Evolutionary conservation across 2,888 invertebrate genomes (phyloP).

Genomic region (Drosophila quasianomalipes): DNA sequence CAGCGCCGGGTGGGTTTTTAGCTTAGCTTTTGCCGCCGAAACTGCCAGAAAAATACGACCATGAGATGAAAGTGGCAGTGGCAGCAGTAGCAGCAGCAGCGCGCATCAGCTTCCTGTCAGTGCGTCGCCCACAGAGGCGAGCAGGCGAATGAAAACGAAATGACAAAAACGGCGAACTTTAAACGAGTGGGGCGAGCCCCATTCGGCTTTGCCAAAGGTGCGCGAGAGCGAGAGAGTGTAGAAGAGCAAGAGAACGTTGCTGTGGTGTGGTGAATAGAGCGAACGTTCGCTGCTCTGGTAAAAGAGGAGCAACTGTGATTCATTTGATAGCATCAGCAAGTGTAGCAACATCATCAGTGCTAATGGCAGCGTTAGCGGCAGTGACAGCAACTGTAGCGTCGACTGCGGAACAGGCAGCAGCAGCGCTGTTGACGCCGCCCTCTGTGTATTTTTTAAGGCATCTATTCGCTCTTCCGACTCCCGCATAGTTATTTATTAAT

Average conservation of each 20-base stretch:
- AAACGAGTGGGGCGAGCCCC: slow-evolving; percentile 38
- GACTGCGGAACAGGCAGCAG: slow-evolving; percentile 28
- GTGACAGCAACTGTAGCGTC: slow-evolving; percentile 14
- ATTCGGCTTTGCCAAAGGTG: slow-evolving; percentile 14
- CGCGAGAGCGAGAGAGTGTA: not conserved
- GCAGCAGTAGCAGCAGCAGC: not conserved
- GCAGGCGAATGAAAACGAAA: slow-evolving; percentile 72
- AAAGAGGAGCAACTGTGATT: slow-evolving; percentile 46
- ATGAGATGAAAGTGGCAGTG: slow-evolving; percentile 39
- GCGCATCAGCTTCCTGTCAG: not conserved
- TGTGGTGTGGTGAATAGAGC: slow-evolving; percentile 37
- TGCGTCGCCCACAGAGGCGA: slow-evolving; percentile 34
- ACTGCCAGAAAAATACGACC: slow-evolving; percentile 62
- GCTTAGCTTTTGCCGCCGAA: slow-evolving; percentile 61
- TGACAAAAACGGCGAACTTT: slow-evolving; percentile 46
- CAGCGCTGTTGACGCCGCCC: slow-evolving; percentile 31
- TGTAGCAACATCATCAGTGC: not conserved
- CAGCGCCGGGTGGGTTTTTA: slow-evolving; percentile 24
- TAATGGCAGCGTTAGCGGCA: slow-evolving; percentile 24
- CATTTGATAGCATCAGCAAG: slow-evolving; percentile 53
- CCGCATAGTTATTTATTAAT: slow-evolving; percentile 43
- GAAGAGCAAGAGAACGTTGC: slow-evolving; percentile 11
- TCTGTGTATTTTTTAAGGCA: slow-evolving; percentile 55
- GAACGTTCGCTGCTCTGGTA: slow-evolving; percentile 39
- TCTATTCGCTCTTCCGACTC: slow-evolving; percentile 37